A percentile compares a stretch with the other conserved stretches of the same genome.
Evolutionary conservation across 2,113 vertebrate species (phyloP).

Genomic region (Aramus guarauna): DNA sequence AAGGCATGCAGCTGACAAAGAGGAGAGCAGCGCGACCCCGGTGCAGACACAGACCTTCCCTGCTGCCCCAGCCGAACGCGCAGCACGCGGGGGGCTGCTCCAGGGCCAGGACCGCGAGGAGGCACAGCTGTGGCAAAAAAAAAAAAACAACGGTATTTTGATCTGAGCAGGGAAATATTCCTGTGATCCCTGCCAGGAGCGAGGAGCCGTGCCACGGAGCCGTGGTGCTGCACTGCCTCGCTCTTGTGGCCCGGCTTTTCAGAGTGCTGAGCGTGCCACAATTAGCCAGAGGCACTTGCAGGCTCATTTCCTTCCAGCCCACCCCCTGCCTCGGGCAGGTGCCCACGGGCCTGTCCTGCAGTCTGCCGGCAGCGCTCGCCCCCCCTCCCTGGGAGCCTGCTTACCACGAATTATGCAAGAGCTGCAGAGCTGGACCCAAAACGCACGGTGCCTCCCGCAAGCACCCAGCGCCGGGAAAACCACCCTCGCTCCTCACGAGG

Average conservation of each 20-base stretch:
- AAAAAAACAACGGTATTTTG: neutral
- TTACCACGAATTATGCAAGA: slow-evolving; percentile 19
- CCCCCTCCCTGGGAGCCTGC: neutral
- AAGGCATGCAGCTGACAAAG: neutral
- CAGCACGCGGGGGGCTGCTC: neutral
- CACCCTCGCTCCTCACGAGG: neutral
- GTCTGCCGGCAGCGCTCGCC: neutral
- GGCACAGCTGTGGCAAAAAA: neutral
- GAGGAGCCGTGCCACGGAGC: neutral
- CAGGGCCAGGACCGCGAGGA: fast-evolving
- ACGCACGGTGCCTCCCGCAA: fast-evolving
- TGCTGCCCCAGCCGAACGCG: fast-evolving
- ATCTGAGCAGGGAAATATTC: neutral
- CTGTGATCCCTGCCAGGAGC: neutral
- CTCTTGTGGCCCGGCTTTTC: neutral
- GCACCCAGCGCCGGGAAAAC: neutral
- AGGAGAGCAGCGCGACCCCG: neutral
- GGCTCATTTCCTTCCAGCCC: neutral
- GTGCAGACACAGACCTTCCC: fast-evolving
- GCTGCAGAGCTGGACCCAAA: slow-evolving; percentile 2
- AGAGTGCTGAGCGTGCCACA: neutral
- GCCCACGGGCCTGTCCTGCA: neutral
- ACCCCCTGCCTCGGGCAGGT: neutral
- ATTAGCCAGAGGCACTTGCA: neutral
- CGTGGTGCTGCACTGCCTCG: neutral